Evolutionary conservation across 2,888 invertebrate genomes (phyloP), one percentile per base, ranked within the genome.

Genomic region (Acronicta aceris): DNA sequence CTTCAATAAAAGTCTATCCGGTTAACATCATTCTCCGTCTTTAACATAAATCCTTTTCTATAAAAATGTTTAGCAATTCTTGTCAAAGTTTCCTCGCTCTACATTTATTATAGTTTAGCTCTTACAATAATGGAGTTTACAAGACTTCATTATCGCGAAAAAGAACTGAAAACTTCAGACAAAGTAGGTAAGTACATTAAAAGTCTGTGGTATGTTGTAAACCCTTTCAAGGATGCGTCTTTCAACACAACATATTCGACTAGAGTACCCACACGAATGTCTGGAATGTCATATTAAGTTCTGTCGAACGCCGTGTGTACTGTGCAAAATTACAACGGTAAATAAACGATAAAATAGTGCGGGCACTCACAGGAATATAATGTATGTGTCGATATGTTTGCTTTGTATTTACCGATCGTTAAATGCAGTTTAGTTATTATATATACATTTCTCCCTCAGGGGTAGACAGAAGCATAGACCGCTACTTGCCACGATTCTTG

Each of bases 111-210:
- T 46, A 64, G 74, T 64, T 64, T 45, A 40, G 16, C 40, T 52
- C 30, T 49, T 55, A 75, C 59, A 53, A 65, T 71, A 64, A 74
- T 64, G 53, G 49, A 60, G 59, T 58, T 38, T 55, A 71, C 49
- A 47, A 55, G 76, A 60, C 59, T 59, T 63, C 47, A 71, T 74
- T 75, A 59, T 52, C 52, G 58, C 13, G 43, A 38, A 57, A 55
- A 75, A 58, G 65, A 71, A 65, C 46, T 58, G 42, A 58, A 60
- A 58, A 75, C 52, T 71, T 65, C 13, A 38, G 15, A 12, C 33
- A 47, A 60, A 60, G 33, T 33, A 12, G 33, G 33, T 33, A 33
- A 33, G 52, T 60, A 60, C 52, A 60, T 71, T 59, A 63, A 58
- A 65, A 59, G 65, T 74, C 58, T 38, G 59, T 36, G 76, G 76